Evolutionary conservation across 2,797 vertebrate species (phyloP).

Genomic region (Gymnothorax javanicus): DNA sequence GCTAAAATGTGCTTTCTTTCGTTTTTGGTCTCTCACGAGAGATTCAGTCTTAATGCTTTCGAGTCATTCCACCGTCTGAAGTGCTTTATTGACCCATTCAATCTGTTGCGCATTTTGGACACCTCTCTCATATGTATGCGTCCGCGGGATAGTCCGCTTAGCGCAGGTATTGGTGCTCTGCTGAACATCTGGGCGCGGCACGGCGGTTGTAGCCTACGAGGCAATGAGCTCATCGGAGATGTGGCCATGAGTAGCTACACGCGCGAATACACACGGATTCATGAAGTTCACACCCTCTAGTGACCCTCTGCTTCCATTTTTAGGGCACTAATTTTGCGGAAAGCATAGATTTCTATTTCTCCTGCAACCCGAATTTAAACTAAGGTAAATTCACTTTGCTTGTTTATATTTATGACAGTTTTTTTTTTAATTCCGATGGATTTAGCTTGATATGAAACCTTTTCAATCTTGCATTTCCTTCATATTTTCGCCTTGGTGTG

Average conservation of each 20-base stretch:
- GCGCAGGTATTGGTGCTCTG: neutral
- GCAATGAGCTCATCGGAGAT: neutral
- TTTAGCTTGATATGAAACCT: too few relatives aligned
- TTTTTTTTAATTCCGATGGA: too few relatives aligned
- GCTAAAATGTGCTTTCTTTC: neutral
- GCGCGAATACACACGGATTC: neutral
- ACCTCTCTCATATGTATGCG: neutral
- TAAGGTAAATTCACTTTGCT: neutral
- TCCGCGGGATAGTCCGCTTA: neutral
- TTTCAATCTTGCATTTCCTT: too few relatives aligned
- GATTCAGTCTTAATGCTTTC: neutral
- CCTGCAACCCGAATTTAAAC: neutral
- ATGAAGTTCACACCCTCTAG: neutral
- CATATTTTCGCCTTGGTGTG: too few relatives aligned
- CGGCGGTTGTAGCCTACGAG: neutral
- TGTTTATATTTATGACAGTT: neutral
- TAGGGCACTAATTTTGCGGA: neutral
- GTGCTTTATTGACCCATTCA: neutral
- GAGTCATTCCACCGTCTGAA: neutral
- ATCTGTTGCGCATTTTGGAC: neutral
- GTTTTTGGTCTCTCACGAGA: neutral
- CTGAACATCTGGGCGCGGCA: slow-evolving; percentile 16
- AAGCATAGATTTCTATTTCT: neutral
- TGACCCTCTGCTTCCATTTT: neutral
- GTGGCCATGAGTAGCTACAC: neutral